phyloP scores from a whole-genome alignment of 2,797 vertebrate genomes.

The Melanogrammus aeglefinus region DNA sequence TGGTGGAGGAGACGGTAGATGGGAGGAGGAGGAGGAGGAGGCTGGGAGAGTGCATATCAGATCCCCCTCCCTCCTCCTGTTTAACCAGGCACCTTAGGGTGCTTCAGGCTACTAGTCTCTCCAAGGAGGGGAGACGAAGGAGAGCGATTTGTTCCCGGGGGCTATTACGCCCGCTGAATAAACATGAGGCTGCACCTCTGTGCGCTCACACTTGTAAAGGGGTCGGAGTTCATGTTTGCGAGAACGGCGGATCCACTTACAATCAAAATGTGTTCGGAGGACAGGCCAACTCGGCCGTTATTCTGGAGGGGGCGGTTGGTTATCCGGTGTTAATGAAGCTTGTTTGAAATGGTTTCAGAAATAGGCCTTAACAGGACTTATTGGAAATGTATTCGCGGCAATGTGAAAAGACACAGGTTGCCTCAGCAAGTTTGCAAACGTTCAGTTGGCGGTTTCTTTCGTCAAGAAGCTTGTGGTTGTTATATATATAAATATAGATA shows the following conservation, averaged over 20 bases:
- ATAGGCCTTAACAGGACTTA: not conserved
- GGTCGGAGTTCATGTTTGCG: constrained; percentile 68
- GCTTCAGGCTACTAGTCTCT: constrained; percentile 53
- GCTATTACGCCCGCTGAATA: constrained; percentile 66
- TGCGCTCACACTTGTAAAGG: constrained; percentile 63
- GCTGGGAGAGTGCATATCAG: constrained; percentile 61
- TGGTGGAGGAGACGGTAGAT: constrained; percentile 31
- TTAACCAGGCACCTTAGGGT: constrained; percentile 66
- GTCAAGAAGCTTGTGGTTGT: no score
- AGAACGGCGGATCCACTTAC: constrained; percentile 64
- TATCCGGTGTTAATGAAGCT: not conserved
- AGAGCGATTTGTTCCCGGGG: constrained; percentile 71
- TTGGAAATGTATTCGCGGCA: no score
- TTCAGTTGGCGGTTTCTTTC: no score
- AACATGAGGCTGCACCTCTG: constrained; percentile 70
- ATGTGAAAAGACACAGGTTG: no score
- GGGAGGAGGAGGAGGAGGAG: constrained; percentile 31
- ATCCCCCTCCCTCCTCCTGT: constrained; percentile 64
- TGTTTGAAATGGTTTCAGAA: not conserved
- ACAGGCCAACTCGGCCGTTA: constrained; percentile 8
- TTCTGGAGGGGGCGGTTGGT: not conserved
- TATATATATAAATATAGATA: no score
- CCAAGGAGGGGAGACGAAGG: constrained; percentile 49
- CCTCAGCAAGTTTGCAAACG: no score
- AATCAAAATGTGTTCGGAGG: constrained; percentile 57